A percentile compares a stretch with the other conserved stretches of the same genome.
These are phyloP conservation scores for Tiaroga cobitis DNA, from an alignment of 2,797 vertebrate species.

Conservation along the genomic window DNA sequence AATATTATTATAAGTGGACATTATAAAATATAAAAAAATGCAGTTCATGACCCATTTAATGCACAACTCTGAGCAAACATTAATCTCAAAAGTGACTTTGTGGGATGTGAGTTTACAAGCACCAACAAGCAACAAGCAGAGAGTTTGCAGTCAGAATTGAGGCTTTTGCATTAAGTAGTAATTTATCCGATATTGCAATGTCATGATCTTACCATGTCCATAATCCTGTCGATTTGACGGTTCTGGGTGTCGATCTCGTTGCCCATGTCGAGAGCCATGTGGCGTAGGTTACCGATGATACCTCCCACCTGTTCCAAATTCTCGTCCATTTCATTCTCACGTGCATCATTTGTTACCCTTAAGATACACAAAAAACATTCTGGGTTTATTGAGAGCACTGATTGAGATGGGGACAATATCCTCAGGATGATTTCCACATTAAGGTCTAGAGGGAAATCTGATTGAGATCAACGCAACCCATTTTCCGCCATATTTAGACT, in stretches of 20 bases:
- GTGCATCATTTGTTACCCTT: conserved; percentile 97
- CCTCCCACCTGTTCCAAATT: conserved; percentile 99
- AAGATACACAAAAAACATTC: conserved; percentile 39
- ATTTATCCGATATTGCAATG: not conserved
- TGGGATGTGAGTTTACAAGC: conserved; percentile 3
- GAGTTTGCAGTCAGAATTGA: not conserved
- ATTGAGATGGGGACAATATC: not conserved
- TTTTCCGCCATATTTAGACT: not conserved
- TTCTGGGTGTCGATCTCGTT: conserved; percentile 99
- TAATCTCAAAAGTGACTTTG: not conserved
- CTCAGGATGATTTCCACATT: not conserved
- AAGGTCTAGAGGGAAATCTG: not conserved
- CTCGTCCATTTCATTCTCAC: conserved; percentile 99
- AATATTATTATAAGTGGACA: too few species aligned
- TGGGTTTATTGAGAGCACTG: not conserved
- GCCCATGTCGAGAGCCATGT: conserved; percentile 99
- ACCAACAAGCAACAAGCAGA: conserved; percentile 10
- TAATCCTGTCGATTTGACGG: conserved; percentile 98
- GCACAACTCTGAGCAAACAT: not conserved
- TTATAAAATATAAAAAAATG: too few species aligned
- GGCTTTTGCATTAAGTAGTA: not conserved
- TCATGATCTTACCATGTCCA: conserved; percentile 90
- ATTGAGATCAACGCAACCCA: not conserved
- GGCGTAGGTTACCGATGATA: conserved; percentile 98
- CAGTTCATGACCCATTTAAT: too few species aligned